phyloP scores from a whole-genome alignment of 2,113 vertebrate genomes.

The Pyrgilauda ruficollis region DNA sequence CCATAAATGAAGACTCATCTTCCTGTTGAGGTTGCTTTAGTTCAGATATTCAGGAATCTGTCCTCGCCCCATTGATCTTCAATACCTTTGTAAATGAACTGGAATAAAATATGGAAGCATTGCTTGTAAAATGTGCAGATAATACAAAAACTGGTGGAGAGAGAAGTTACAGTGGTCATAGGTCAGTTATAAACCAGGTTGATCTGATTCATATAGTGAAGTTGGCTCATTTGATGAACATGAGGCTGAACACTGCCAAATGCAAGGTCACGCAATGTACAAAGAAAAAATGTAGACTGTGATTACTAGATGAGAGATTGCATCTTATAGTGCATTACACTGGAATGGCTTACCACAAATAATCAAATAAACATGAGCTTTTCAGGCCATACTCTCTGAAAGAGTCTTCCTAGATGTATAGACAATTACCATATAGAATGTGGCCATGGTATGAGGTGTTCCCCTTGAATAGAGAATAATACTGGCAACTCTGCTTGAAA shows the following conservation, averaged over 20 bases:
- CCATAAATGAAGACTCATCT: not conserved
- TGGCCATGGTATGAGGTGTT: rapidly evolving
- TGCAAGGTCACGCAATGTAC: not conserved
- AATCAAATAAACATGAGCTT: not conserved
- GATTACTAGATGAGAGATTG: not conserved
- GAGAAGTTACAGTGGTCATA: not conserved
- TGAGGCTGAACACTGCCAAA: not conserved
- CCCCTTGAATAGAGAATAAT: not conserved
- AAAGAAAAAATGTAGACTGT: not conserved
- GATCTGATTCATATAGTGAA: not conserved
- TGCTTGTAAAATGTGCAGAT: slow-evolving; percentile 17
- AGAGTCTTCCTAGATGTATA: not conserved
- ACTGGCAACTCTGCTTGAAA: not conserved
- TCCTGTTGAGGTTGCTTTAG: not conserved
- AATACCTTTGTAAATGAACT: slow-evolving; percentile 38
- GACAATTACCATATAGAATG: not conserved
- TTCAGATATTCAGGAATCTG: not conserved
- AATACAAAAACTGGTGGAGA: not conserved
- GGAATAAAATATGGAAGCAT: slow-evolving; percentile 20
- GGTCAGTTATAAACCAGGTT: not conserved
- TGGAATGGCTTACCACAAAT: not conserved
- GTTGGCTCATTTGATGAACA: not conserved
- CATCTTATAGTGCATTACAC: not conserved
- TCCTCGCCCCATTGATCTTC: slow-evolving; percentile 7
- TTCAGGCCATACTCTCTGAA: not conserved